Base-by-base conservation (phyloP, 2,888 invertebrate genomes). In the Cecidostiba fungosa region DNA sequence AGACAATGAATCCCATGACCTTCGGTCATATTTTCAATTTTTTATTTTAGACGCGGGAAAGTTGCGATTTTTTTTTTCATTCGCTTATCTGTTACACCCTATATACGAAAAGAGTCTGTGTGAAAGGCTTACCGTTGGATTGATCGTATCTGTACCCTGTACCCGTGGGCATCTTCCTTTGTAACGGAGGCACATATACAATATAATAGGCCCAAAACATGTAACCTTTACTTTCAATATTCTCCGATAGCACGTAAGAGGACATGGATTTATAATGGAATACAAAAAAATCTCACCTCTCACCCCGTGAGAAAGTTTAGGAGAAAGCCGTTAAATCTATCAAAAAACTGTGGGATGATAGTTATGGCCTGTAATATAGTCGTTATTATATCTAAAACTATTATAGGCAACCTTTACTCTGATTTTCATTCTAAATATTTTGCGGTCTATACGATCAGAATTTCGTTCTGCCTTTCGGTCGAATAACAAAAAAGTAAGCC, bases 81-180 rank as follows among this genome's bases (percentile, higher is more conserved):
- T 70, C 36, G 10, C n/a, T 8, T 72, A n/a, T 72, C 32, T 32
- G 36, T 39, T 39, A 8, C 36, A 16, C n/a, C 36, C 12, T 23
- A 19, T 5, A 16, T n/a, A 36, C n/a, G 43, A 39, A n/a, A 23
- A 43, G n/a, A 39, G 23, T 0, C 43, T 23, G 10, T n/a, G 36
- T 10, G 70, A 82, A 77, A 69, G 77, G 50, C 39, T 47, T 32
- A 54, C 69, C 70, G 77, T 70, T 39, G 16, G 26, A 77, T 77
- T 29, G 82, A 82, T 82, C 70, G 54, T 77, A 82, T 77, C 82
- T 32, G 10, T 66, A 66, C 69, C 83, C 82, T 32, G 10, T 66
- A 66, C 69, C 83, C 80, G 47, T 77, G 83, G 83, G 86, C 84
- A 84, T 86, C 77, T 59, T 80, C 72, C 72, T 84, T 80, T 82